These are phyloP conservation scores for Siderastrea siderea DNA, from an alignment of 92 coral and sea anemone genomes.

Conservation along the genomic window DNA sequence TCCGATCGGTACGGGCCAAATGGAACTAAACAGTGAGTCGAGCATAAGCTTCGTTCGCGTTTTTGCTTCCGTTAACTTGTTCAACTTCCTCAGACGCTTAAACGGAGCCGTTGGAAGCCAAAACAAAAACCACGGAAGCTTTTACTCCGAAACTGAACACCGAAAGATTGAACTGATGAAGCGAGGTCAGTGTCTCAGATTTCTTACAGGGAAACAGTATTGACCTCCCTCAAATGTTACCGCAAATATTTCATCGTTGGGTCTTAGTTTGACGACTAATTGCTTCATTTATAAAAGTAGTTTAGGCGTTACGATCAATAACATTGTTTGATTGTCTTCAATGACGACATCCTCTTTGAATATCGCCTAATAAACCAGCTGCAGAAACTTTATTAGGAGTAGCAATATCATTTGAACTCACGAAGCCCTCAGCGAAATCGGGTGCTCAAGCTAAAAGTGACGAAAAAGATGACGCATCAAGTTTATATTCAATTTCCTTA, in stretches of 20 bases:
- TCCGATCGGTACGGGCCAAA: conserved; percentile 45
- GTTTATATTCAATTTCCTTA: neutral
- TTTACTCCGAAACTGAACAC: neutral
- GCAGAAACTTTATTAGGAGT: neutral
- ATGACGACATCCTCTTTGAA: conserved; percentile 18
- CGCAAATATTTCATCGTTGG: neutral
- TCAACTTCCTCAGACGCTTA: conserved; percentile 5
- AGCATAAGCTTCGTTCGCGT: conserved; percentile 11
- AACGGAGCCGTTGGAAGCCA: neutral
- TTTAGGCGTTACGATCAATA: conserved; percentile 17
- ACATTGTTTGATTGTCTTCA: conserved; percentile 22
- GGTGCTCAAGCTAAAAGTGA: neutral
- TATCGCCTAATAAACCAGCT: conserved; percentile 27
- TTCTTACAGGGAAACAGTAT: neutral
- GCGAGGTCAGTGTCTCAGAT: neutral
- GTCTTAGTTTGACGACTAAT: conserved; percentile 4
- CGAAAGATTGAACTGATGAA: neutral
- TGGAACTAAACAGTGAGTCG: conserved; percentile 7
- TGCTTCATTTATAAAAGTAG: conserved; percentile 20
- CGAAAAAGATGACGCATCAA: neutral
- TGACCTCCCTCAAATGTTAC: neutral
- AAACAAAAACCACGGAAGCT: neutral
- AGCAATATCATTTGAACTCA: neutral
- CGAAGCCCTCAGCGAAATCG: too few species aligned
- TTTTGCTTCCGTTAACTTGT: neutral